Conservation (phyloP, 2,113 vertebrate genomes). For the Machaerirhynchus nigripectus region DNA sequence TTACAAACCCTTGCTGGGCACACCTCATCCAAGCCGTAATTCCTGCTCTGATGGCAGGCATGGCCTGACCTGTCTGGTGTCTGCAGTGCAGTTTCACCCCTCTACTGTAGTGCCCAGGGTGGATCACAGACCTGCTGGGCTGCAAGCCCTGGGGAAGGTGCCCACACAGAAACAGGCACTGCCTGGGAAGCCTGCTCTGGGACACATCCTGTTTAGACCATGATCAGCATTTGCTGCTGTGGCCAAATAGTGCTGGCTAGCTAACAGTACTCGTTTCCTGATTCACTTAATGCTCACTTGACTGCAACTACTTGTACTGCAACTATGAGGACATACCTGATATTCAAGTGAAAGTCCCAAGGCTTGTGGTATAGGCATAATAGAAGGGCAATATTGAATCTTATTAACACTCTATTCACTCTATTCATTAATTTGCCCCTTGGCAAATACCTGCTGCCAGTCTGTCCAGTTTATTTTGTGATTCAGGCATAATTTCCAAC, state of each 20-base stretch:
- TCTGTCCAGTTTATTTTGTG: neutral
- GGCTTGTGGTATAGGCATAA: neutral
- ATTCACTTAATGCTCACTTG: neutral
- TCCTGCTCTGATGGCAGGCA: neutral
- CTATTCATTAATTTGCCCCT: neutral
- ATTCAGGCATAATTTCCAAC: neutral
- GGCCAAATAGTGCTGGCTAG: neutral
- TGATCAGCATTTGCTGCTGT: neutral
- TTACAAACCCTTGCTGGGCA: neutral
- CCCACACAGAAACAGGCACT: neutral
- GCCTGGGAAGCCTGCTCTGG: neutral
- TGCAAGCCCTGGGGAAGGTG: neutral
- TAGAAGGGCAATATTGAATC: neutral
- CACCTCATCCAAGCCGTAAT: neutral
- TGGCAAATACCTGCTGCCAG: neutral
- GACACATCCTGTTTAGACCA: accelerated
- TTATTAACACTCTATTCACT: neutral
- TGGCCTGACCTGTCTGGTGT: neutral
- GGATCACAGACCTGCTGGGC: neutral
- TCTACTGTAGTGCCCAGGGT: accelerated
- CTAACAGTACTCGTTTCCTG: neutral
- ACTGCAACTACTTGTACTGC: neutral
- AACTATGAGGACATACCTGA: neutral
- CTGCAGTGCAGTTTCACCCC: neutral
- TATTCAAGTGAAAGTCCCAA: neutral